Conservation (phyloP, 2,113 vertebrate species). For the Carassius carassius region DNA sequence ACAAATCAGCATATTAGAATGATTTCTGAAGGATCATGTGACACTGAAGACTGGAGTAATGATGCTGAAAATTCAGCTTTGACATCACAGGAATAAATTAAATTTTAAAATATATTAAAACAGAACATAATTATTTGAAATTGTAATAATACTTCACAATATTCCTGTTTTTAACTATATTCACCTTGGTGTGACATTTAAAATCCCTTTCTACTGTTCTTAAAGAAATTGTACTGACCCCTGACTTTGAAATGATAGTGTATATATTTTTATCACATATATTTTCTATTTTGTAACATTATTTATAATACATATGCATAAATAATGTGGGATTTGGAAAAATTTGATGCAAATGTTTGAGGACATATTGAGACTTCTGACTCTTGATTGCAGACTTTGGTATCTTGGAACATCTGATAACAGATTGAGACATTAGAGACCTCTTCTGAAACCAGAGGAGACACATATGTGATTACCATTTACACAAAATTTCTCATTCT, state of each 20-base stretch:
- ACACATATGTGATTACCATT: not conserved
- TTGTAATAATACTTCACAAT: too few relatives aligned
- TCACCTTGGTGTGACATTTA: too few relatives aligned
- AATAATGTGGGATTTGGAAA: not conserved
- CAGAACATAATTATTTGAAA: not conserved
- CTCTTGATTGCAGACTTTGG: not conserved
- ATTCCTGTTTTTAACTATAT: too few relatives aligned
- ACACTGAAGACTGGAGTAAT: not conserved
- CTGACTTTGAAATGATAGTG: too few relatives aligned
- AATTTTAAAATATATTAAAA: not conserved
- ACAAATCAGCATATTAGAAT: not conserved
- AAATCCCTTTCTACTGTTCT: too few relatives aligned
- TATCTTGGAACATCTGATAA: not conserved
- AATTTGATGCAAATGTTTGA: not conserved
- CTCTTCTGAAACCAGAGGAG: not conserved
- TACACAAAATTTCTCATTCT: not conserved
- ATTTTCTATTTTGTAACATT: too few relatives aligned
- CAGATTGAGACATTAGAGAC: not conserved
- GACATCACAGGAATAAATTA: too few relatives aligned
- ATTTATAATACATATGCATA: not conserved
- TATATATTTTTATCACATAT: too few relatives aligned
- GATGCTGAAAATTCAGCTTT: not conserved
- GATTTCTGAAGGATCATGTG: not conserved
- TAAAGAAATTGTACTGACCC: too few relatives aligned
- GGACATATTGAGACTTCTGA: not conserved